Conservation (phyloP, 2,797 vertebrate species). For the Thaleichthys pacificus region DNA sequence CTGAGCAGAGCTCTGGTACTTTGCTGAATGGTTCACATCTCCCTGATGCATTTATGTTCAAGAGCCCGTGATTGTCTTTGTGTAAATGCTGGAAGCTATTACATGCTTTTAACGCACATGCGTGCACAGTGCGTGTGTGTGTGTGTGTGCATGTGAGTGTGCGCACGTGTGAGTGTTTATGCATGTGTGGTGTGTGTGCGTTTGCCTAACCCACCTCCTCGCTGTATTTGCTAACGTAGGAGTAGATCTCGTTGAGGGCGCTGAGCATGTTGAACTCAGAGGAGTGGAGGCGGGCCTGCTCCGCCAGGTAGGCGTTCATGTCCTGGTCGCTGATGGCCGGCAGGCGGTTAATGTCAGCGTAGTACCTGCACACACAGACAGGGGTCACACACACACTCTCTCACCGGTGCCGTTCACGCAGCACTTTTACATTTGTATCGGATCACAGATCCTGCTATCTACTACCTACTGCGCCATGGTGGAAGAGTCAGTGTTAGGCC, state of each 20-base stretch:
- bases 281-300: constrained; percentile 94
- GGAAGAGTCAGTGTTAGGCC: no score
- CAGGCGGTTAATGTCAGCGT: constrained; percentile 97
- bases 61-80: background rate
- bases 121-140: background rate
- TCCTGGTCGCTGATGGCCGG: constrained; percentile 98
- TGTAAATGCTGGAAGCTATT: background rate
- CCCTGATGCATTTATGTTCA: constrained; percentile 39
- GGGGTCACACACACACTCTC: background rate
- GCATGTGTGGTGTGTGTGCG: background rate
- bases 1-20: background rate
- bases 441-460: background rate
- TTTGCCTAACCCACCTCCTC: constrained; percentile 83
- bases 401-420: background rate
- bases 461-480: no score
- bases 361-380: constrained; percentile 79
- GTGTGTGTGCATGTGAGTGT: background rate
- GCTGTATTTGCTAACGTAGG: constrained; percentile 97
- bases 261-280: constrained; percentile 98
- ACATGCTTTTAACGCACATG: background rate
- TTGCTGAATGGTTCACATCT: constrained; percentile 9
- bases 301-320: constrained; percentile 98
- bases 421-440: background rate
- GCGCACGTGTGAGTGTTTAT: constrained; percentile 6
- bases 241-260: constrained; percentile 97